phyloP scores from a whole-genome alignment of 2,888 invertebrate species.

The Metellina segmentata region DNA sequence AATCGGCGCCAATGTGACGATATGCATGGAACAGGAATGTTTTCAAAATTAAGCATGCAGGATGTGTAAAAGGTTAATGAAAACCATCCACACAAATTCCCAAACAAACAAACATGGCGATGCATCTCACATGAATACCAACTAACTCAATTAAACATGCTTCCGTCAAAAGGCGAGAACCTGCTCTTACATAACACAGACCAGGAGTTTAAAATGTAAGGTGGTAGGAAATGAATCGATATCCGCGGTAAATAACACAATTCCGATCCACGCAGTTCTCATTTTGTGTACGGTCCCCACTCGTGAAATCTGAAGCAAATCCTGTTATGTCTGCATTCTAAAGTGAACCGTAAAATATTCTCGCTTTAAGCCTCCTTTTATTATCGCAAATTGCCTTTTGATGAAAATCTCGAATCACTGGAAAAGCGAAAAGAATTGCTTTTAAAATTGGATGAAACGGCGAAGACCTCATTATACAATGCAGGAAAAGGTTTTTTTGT shows the following conservation, averaged over 20 bases:
- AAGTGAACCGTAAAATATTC: slow-evolving; percentile 45
- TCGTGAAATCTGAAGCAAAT: slow-evolving; percentile 51
- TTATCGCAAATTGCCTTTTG: slow-evolving; percentile 68
- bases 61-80: too few species aligned
- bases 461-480: slow-evolving; percentile 34
- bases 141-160: too few species aligned
- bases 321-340: slow-evolving; percentile 62
- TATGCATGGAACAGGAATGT: too few species aligned
- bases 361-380: slow-evolving; percentile 46
- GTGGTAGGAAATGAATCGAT: neutral
- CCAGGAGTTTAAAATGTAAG: too few species aligned
- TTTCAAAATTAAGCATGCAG: too few species aligned
- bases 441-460: slow-evolving; percentile 39
- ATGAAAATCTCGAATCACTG: slow-evolving; percentile 65
- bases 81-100: too few species aligned
- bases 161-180: too few species aligned
- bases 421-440: slow-evolving; percentile 27
- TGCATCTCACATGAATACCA: too few species aligned
- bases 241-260: too few species aligned
- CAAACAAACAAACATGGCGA: too few species aligned
- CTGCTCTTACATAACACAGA: too few species aligned
- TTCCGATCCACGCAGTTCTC: neutral
- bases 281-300: slow-evolving; percentile 20
- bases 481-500: neutral
- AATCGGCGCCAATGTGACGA: too few species aligned